These are phyloP conservation scores for Stenotaenia linearis DNA, from an alignment of 2,888 invertebrate species.

Conservation along the genomic window DNA sequence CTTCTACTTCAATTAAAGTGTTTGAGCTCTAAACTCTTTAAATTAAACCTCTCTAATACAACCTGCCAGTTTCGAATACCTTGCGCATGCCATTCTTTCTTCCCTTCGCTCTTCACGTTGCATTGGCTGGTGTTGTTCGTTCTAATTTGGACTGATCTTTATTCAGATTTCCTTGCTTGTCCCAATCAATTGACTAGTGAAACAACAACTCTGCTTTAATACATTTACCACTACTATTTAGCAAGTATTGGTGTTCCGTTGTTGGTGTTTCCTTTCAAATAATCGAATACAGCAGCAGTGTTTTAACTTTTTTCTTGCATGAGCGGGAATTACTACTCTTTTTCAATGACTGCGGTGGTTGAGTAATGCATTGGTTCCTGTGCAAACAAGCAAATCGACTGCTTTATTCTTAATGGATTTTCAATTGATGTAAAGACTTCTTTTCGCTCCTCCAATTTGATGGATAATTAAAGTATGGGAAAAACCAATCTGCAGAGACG, in stretches of 20 bases:
- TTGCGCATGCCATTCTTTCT: background rate
- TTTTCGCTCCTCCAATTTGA: slow-evolving; percentile 1
- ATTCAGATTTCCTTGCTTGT: slow-evolving; percentile 8
- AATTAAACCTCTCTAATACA: background rate
- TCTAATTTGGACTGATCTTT: slow-evolving; percentile 7
- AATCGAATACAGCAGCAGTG: background rate
- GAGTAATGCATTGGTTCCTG: background rate
- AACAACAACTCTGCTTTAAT: background rate
- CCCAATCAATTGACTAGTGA: background rate
- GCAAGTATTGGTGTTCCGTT: background rate
- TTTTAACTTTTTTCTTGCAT: background rate
- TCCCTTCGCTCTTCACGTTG: background rate
- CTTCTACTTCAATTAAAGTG: slow-evolving; percentile 14
- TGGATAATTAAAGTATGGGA: background rate
- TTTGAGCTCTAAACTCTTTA: background rate
- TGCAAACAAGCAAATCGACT: slow-evolving; percentile 2
- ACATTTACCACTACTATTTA: background rate
- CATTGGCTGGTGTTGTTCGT: background rate
- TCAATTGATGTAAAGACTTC: background rate
- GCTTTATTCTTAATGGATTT: slow-evolving; percentile 14
- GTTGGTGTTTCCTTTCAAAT: background rate
- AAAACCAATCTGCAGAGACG: background rate
- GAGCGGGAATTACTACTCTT: background rate
- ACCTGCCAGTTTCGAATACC: background rate
- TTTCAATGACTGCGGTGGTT: background rate